A percentile compares a stretch with the other conserved stretches of the same genome.
These are phyloP conservation scores for Onychomys arenicola DNA, from an alignment of 2,797 vertebrate species.

Conservation along the genomic window DNA sequence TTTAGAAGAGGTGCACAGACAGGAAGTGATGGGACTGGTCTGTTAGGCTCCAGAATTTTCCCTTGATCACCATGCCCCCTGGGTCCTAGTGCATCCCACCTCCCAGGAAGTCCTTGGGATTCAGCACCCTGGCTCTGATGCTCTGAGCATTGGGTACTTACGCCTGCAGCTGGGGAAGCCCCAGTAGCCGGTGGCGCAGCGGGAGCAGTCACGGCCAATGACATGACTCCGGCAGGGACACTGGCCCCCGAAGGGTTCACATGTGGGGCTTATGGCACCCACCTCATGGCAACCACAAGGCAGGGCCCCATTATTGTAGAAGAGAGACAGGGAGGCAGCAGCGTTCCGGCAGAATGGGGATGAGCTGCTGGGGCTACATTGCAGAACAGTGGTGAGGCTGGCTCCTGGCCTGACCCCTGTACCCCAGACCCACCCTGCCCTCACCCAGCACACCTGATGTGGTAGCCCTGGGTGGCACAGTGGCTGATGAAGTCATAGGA, in stretches of 20 bases:
- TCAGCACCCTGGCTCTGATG: accelerated
- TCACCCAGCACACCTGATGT: slow-evolving; percentile 90
- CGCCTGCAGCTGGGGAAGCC: slow-evolving; percentile 97
- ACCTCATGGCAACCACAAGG: slow-evolving; percentile 95
- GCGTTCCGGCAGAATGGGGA: slow-evolving; percentile 93
- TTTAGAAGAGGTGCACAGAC: background rate
- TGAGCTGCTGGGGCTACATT: slow-evolving; percentile 88
- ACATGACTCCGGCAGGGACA: slow-evolving; percentile 93
- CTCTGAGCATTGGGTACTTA: slow-evolving; percentile 85
- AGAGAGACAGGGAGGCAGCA: slow-evolving; percentile 93
- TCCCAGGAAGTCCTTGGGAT: background rate
- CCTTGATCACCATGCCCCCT: accelerated
- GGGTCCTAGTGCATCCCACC: accelerated
- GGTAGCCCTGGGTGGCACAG: slow-evolving; percentile 94
- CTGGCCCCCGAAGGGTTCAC: slow-evolving; percentile 94
- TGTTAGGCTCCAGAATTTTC: background rate
- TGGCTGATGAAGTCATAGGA: slow-evolving; percentile 98
- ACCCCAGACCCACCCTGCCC: accelerated
- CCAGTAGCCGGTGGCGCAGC: slow-evolving; percentile 96
- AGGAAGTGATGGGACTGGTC: background rate
- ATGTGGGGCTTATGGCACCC: slow-evolving; percentile 91
- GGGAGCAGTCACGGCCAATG: slow-evolving; percentile 96
- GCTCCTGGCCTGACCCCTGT: background rate
- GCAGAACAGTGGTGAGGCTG: background rate
- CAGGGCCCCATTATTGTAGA: slow-evolving; percentile 95